Evolutionary conservation across 2,888 invertebrate genomes (phyloP), one percentile per base, ranked within the genome.

Genomic region (Dendrolimus houi): DNA sequence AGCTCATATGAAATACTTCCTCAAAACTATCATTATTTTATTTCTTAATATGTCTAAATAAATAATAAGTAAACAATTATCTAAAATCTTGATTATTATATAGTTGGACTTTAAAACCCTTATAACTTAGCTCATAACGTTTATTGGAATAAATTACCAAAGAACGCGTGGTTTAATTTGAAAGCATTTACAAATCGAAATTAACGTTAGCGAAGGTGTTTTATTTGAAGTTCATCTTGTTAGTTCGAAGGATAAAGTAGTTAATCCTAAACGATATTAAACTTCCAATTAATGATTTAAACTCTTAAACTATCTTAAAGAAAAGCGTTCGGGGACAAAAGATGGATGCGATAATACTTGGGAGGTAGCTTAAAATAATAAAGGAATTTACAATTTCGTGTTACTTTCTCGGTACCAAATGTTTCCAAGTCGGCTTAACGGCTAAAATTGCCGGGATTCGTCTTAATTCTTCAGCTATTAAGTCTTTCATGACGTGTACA

Each of bases 401-500:
- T 70, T 68, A 69, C 73, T 70, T 71, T 66, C 71, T 64, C 62
- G 54, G 62, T 64, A 67, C 71, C 68, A 75, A 77, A 74, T 75
- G 74, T 73, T 76, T 67, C 66, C 71, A 75, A 77, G 66, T 72
- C 69, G 70, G 68, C 72, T 72, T 74, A 69, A 66, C 64, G 77
- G 70, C 72, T 77, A 14, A 63, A 77, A 77, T 77, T 73, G 64
- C 72, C 63, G 57, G 70, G 70, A 77, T 76, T 72, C 72, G 66
- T 79, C 77, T 78, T 79, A 73, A 78, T 78, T 75, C 75, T 74
- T 75, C 68, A 69, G 72, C 67, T 71, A 77, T 78, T 76, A 77
- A 62, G 60, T 61, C 64, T 63, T 64, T 68, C 63, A 63, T 69
- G 68, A 69, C 62, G 67, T 64, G 65, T 68, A 67, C 64, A 67